These are phyloP conservation scores for Hemitrygon akajei DNA, from an alignment of 2,797 vertebrate species.

Conservation along the genomic window DNA sequence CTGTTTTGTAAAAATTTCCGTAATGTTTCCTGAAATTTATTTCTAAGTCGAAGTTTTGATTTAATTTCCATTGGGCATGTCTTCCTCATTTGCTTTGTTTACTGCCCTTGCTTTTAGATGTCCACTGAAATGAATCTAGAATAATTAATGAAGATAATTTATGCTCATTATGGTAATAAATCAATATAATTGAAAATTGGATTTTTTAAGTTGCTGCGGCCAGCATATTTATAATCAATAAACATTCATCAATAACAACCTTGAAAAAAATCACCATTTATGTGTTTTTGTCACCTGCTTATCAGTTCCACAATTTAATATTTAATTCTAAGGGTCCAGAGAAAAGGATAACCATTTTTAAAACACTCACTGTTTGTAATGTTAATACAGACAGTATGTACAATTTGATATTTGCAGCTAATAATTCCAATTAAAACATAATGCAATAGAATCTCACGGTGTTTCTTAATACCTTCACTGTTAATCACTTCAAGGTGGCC, in stretches of 20 bases:
- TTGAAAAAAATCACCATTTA: background rate
- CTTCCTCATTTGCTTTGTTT: background rate
- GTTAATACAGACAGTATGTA: background rate
- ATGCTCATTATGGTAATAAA: background rate
- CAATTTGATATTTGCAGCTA: background rate
- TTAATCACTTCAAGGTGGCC: background rate
- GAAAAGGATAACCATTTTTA: background rate
- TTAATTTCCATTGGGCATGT: background rate
- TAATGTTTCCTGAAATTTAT: background rate
- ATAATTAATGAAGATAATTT: background rate
- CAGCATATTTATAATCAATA: background rate
- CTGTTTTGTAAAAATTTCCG: background rate
- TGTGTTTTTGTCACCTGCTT: background rate
- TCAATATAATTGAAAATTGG: slow-evolving; percentile 7
- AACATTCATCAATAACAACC: background rate
- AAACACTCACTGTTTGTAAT: background rate
- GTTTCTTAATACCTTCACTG: background rate
- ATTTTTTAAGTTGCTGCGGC: background rate
- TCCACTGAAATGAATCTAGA: background rate
- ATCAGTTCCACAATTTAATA: background rate
- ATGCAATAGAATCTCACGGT: background rate
- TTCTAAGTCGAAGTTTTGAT: background rate
- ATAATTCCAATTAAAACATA: background rate
- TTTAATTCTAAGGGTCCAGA: background rate
- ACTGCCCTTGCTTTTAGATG: background rate